Base-by-base conservation (phyloP, 1,140 invertebrate genomes). In the Drosophila ambigua region DNA sequence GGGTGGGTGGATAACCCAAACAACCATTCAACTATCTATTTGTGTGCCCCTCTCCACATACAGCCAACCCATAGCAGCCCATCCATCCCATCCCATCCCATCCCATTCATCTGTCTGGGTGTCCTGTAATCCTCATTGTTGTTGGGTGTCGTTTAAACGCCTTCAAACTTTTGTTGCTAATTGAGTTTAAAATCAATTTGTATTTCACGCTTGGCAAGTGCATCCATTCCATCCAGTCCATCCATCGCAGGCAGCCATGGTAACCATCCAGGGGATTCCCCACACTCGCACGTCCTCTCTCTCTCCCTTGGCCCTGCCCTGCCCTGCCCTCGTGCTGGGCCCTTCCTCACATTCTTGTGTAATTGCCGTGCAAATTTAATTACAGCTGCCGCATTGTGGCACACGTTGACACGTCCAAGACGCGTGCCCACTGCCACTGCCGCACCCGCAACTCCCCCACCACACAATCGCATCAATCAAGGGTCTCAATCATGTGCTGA, bases 131-230 rank as follows among this genome's bases (percentile, higher is more conserved):
- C 65, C 28, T 15, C 13, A 9, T 62, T 66, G 64, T 54, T 23
- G 58, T 54, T 73, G 43, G 20, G 61, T 66, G 62, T 48, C 72
- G 55, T 46, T 72, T 78, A 69, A 62, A 77, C 54, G 67, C 58
- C 73, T 67, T 39, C 44, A 13, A 39, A 41, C 69, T 45, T 60
- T 79, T 79, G 75, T 82, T 91, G 85, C 90, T 91, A 92, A 92
- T 92, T 91, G 87, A 91, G 89, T 91, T 90, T 90, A 92, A 90
- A 91, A 92, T 91, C 91, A 91, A 91, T 91, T 91, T 90, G 82
- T 76, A 88, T 83, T 83, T 91, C 61, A 83, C 59, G 60, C 65
- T 59, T 55, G 43, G 26, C 51, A 52, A 63, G 61, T 46, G 41
- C 31, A 39, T 39, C 35, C 35, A 39, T 11, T 13, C 35, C 31